These are phyloP conservation scores for Xyrauchen texanus DNA, from an alignment of 2,113 vertebrate species.

Conservation along the genomic window DNA sequence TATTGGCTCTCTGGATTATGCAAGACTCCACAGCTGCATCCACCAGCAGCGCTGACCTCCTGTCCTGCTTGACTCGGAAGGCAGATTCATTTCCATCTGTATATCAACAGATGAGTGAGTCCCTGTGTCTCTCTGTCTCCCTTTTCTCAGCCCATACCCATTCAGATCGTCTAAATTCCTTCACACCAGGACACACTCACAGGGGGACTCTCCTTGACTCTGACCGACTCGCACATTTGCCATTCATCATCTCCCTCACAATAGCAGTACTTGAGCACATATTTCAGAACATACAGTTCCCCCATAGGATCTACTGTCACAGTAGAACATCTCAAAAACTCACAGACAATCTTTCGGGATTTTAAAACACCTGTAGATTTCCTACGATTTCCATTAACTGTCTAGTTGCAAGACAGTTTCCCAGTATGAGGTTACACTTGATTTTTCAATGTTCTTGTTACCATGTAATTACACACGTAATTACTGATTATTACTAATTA, in stretches of 20 bases:
- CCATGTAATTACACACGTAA: too few relatives aligned
- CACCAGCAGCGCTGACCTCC: slow-evolving; percentile 52
- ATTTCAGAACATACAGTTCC: too few relatives aligned
- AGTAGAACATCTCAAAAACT: background rate
- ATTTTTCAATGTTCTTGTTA: too few relatives aligned
- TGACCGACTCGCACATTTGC: slow-evolving; percentile 70
- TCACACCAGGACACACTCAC: slow-evolving; percentile 51
- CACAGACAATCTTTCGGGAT: background rate
- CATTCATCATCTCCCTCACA: slow-evolving; percentile 69
- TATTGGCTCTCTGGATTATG: background rate
- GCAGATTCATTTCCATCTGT: slow-evolving; percentile 71
- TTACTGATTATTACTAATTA: too few relatives aligned
- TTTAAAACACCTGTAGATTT: background rate
- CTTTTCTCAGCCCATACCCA: slow-evolving; percentile 6
- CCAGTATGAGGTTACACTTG: too few relatives aligned
- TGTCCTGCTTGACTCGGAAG: slow-evolving; percentile 40
- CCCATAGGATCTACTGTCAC: too few relatives aligned
- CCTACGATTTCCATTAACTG: background rate
- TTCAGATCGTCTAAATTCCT: slow-evolving; percentile 46
- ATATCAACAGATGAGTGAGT: slow-evolving; percentile 70
- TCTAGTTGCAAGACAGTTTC: background rate
- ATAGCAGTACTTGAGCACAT: slow-evolving; percentile 43
- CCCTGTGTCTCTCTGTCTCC: slow-evolving; percentile 33
- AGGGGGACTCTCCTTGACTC: slow-evolving; percentile 69
- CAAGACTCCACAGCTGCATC: slow-evolving; percentile 11